Conservation (phyloP, 2,113 vertebrate species). For the Oreochromis tanganicae region DNA sequence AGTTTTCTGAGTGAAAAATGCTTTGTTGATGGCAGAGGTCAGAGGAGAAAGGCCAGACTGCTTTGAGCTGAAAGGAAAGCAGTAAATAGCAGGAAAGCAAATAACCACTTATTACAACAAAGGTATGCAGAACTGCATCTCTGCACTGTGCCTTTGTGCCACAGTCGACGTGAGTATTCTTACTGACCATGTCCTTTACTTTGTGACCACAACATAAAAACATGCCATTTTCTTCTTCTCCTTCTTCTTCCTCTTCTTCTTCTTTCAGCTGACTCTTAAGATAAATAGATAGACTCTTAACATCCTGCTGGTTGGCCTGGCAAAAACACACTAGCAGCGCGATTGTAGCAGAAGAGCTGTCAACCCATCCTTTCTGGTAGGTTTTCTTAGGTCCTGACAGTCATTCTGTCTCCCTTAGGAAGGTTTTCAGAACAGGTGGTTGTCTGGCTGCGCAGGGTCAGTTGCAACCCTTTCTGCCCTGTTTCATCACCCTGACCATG, state of each 20-base stretch:
- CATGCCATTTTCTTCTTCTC: neutral
- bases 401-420: neutral
- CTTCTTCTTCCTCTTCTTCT: neutral
- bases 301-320: neutral
- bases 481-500: neutral
- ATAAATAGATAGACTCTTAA: no score
- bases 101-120: neutral
- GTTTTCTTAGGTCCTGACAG: neutral
- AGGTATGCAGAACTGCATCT: neutral
- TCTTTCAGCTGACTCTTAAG: neutral
- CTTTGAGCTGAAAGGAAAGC: neutral
- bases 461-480: neutral
- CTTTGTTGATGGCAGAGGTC: neutral
- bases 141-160: neutral
- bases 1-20: neutral
- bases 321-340: neutral
- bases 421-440: neutral
- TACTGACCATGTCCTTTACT: neutral
- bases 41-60: neutral
- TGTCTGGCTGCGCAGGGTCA: neutral
- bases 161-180: neutral
- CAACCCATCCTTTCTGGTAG: neutral
- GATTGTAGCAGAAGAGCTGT: neutral
- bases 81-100: neutral
- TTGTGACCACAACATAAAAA: neutral